Conservation (phyloP, 2,113 vertebrate genomes). For the Laticauda laticaudata region DNA sequence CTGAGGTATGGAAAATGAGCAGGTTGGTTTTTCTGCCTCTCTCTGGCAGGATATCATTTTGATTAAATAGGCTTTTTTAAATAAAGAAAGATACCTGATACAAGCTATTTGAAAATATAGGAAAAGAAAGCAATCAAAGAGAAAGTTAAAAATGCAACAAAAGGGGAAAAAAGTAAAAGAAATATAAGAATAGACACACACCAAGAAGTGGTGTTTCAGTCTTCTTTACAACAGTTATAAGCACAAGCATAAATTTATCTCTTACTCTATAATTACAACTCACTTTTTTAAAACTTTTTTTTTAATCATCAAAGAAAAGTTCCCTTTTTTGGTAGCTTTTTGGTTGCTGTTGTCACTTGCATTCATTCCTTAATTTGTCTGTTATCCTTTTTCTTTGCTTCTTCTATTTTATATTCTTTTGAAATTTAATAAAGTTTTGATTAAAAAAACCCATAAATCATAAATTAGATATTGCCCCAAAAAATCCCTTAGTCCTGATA, state of each 20-base stretch:
- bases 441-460: neutral
- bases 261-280: neutral
- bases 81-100: neutral
- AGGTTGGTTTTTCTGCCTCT: neutral
- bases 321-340: neutral
- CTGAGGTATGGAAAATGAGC: neutral
- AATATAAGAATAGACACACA: neutral
- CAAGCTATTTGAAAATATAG: neutral
- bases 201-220: neutral
- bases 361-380: neutral
- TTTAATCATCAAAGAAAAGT: neutral
- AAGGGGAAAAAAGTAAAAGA: neutral
- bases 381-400: neutral
- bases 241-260: neutral
- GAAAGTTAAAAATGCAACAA: neutral
- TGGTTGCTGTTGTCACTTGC: neutral
- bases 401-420: neutral
- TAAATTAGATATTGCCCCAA: too few relatives aligned
- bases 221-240: neutral
- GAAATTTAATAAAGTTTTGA: neutral
- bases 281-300: neutral
- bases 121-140: neutral
- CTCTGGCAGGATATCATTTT: neutral
- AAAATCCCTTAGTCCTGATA: neutral
- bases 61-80: neutral